A percentile compares a stretch with the other conserved stretches of the same genome.
phyloP scores from a whole-genome alignment of 2,888 invertebrate species.

The Drosophila mimetica region DNA sequence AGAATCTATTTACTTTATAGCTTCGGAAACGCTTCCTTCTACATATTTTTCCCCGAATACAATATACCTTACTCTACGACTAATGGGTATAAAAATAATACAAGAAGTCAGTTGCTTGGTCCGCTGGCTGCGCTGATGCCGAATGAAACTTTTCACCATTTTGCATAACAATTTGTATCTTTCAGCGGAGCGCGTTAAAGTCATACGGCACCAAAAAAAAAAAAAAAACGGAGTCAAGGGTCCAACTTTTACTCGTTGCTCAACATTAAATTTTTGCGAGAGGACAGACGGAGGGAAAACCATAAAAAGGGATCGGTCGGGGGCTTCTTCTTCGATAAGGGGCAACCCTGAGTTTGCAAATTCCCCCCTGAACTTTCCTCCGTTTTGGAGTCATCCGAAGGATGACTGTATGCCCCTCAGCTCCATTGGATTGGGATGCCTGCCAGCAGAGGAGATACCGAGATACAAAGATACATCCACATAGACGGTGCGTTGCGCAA shows the following conservation, averaged over 20 bases:
- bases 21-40: too few relatives aligned
- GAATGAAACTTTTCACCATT: conserved; percentile 81
- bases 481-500: conserved; percentile 28
- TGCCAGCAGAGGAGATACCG: conserved; percentile 16
- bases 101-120: conserved; percentile 54
- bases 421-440: conserved; percentile 15
- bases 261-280: conserved; percentile 65
- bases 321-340: conserved; percentile 1
- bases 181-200: conserved; percentile 79
- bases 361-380: background rate
- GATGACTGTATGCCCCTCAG: background rate
- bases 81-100: conserved; percentile 14
- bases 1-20: too few relatives aligned
- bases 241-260: conserved; percentile 77
- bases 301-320: conserved; percentile 60
- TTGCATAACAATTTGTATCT: conserved; percentile 80
- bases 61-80: too few relatives aligned
- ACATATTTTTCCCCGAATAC: too few relatives aligned
- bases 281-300: conserved; percentile 38
- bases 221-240: conserved; percentile 48
- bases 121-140: conserved; percentile 49
- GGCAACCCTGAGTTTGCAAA: conserved; percentile 8
- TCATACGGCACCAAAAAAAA: conserved; percentile 46
- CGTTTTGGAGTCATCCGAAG: background rate
- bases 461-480: conserved; percentile 9